These are phyloP conservation scores for Myathropa florea DNA, from an alignment of 2,888 invertebrate species.

Conservation along the genomic window DNA sequence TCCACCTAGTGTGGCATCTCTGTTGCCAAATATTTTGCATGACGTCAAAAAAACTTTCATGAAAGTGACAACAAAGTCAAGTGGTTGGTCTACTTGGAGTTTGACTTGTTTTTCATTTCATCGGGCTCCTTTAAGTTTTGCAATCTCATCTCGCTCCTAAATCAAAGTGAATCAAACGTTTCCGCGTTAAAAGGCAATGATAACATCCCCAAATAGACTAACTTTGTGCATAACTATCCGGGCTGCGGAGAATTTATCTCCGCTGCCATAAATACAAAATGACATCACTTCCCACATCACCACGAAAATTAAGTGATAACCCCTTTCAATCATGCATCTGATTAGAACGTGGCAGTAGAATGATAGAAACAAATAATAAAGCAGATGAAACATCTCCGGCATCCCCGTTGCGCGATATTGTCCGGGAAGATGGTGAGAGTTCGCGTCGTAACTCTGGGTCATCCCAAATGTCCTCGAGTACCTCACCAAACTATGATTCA, in stretches of 20 bases:
- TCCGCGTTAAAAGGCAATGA: background rate
- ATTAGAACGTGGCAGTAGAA: slow-evolving; percentile 9
- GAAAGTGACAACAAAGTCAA: slow-evolving; percentile 36
- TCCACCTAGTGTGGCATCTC: background rate
- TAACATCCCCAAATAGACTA: background rate
- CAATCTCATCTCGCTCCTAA: background rate
- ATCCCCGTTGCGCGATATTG: slow-evolving; percentile 8
- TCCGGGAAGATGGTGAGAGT: slow-evolving; percentile 4
- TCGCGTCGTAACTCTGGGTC: slow-evolving; percentile 54
- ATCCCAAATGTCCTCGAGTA: slow-evolving; percentile 41
- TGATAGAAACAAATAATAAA: slow-evolving; percentile 28
- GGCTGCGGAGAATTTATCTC: background rate
- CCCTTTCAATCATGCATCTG: background rate
- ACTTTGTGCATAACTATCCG: background rate
- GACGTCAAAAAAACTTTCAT: slow-evolving; percentile 11
- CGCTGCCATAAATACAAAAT: slow-evolving; percentile 18
- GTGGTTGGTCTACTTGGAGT: slow-evolving; percentile 29
- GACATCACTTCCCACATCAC: slow-evolving; percentile 14
- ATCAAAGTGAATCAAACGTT: background rate
- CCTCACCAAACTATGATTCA: slow-evolving; percentile 66
- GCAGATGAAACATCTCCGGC: background rate
- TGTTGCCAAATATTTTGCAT: background rate
- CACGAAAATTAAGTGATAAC: background rate
- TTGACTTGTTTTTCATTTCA: background rate
- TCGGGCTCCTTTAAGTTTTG: background rate